These are phyloP conservation scores for Arctia plantaginis DNA, from an alignment of 2,888 invertebrate species.

Conservation along the genomic window DNA sequence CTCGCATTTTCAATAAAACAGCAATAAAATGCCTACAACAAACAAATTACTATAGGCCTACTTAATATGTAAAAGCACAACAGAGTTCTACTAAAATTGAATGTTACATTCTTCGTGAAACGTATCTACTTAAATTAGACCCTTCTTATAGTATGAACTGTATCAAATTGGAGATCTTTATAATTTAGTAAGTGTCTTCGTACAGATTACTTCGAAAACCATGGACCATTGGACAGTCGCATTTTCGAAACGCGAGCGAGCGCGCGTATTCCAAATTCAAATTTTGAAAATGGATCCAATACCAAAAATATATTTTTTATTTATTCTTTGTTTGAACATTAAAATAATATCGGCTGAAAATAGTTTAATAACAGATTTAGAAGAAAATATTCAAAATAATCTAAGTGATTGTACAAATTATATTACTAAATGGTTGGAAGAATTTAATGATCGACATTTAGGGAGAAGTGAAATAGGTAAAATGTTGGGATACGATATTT, in stretches of 20 bases:
- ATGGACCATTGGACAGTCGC: slow-evolving; percentile 51
- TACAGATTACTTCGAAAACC: slow-evolving; percentile 21
- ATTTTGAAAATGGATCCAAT: slow-evolving; percentile 48
- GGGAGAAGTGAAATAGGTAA: slow-evolving; percentile 68
- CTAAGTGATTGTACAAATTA: slow-evolving; percentile 56
- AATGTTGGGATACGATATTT: slow-evolving; percentile 66
- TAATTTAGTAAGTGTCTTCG: not conserved
- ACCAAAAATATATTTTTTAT: slow-evolving; percentile 28
- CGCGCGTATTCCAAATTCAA: slow-evolving; percentile 56
- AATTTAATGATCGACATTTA: slow-evolving; percentile 71
- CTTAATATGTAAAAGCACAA: not conserved
- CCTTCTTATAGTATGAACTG: not conserved
- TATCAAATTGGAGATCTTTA: not conserved
- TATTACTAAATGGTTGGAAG: slow-evolving; percentile 61
- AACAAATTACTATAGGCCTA: slow-evolving; percentile 6
- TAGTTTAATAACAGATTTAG: slow-evolving; percentile 48
- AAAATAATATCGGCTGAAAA: slow-evolving; percentile 27
- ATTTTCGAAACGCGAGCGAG: slow-evolving; percentile 47
- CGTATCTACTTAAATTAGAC: not conserved
- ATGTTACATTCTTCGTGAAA: not conserved
- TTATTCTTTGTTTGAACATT: slow-evolving; percentile 32
- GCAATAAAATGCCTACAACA: not conserved
- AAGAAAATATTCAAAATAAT: slow-evolving; percentile 60
- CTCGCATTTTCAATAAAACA: slow-evolving; percentile 1
- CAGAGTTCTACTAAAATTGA: not conserved